These are phyloP conservation scores for Merluccius polli DNA, from an alignment of 2,797 vertebrate species.

Conservation along the genomic window DNA sequence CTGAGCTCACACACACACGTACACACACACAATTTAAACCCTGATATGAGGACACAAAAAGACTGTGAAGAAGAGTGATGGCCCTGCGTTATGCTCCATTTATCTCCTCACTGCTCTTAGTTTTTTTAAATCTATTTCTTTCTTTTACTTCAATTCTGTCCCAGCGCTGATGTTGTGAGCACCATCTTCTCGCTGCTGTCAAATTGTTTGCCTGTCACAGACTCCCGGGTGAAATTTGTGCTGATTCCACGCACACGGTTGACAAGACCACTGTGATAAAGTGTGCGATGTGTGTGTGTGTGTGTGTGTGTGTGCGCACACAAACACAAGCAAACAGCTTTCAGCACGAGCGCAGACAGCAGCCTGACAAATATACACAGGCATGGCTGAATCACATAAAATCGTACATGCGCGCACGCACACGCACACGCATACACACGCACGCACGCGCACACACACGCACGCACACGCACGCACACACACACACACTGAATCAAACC, in stretches of 20 bases:
- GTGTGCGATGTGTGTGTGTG: neutral
- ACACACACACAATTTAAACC: neutral
- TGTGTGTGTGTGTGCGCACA: neutral
- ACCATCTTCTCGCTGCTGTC: slow-evolving; percentile 39
- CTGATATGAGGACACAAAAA: neutral
- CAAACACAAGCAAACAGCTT: too few species aligned
- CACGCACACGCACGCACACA: slow-evolving; percentile 16
- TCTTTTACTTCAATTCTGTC: neutral
- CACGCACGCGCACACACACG: slow-evolving; percentile 7
- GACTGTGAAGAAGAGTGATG: neutral
- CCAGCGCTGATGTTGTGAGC: slow-evolving; percentile 13
- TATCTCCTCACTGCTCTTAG: neutral
- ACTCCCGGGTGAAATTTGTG: slow-evolving; percentile 63
- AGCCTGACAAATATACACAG: neutral
- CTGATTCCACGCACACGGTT: slow-evolving; percentile 41
- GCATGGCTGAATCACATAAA: neutral
- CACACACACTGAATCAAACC: slow-evolving; percentile 7
- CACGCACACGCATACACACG: slow-evolving; percentile 9
- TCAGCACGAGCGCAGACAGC: too few species aligned
- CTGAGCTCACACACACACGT: too few species aligned
- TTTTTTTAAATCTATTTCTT: neutral
- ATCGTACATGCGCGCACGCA: neutral
- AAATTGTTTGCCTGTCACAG: slow-evolving; percentile 46
- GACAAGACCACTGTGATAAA: neutral
- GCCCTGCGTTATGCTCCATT: neutral